Percentiles rank a stretch among this genome's conserved stretches.
phyloP scores from a whole-genome alignment of 2,113 vertebrate genomes.

The Ciconia boyciana region DNA sequence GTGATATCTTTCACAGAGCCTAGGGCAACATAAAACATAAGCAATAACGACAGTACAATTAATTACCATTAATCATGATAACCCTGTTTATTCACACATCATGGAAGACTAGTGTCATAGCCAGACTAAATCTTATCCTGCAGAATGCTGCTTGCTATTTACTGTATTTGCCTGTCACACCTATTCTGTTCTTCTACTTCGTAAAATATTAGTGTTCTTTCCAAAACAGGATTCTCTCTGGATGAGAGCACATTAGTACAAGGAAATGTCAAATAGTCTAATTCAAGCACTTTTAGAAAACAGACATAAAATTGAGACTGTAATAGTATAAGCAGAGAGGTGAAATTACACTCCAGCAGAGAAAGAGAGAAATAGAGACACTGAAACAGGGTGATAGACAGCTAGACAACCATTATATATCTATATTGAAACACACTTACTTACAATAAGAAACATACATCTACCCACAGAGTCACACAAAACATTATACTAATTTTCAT shows the following conservation, averaged over 20 bases:
- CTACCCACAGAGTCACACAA: not conserved
- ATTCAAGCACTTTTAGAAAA: not conserved
- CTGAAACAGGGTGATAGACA: not conserved
- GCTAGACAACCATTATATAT: not conserved
- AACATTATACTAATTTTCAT: not conserved
- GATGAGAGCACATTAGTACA: not conserved
- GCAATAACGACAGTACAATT: not conserved
- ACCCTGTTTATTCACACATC: not conserved
- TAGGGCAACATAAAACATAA: not conserved
- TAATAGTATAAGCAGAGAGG: not conserved
- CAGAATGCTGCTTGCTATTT: not conserved
- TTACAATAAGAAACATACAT: not conserved
- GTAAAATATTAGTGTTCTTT: not conserved
- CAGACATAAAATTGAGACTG: not conserved
- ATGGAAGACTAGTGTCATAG: not conserved
- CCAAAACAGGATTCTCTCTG: not conserved
- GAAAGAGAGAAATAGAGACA: not conserved
- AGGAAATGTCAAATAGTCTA: not conserved
- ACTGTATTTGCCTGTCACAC: not conserved
- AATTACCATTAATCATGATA: not conserved
- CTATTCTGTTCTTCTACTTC: not conserved
- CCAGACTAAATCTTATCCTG: not conserved
- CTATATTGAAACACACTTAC: not conserved
- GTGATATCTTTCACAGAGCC: not conserved
- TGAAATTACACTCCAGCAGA: not conserved